phyloP scores from a whole-genome alignment of 2,888 invertebrate genomes.

The Pyrrhia umbra region DNA sequence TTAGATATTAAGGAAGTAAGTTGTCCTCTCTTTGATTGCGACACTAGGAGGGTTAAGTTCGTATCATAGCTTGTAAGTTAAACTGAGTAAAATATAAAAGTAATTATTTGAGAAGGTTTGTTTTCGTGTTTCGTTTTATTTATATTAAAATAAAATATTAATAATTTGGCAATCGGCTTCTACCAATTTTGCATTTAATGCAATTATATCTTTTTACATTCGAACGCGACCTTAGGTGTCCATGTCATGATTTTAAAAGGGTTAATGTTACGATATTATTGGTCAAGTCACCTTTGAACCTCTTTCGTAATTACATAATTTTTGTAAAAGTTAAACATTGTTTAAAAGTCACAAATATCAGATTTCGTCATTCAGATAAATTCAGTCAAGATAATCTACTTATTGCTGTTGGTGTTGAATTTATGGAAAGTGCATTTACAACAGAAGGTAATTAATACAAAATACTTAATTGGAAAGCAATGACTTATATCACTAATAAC shows the following conservation, averaged over 20 bases:
- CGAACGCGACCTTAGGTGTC: constrained; percentile 10
- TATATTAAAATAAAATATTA: not conserved
- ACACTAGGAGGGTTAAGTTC: too few relatives aligned
- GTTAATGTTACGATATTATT: constrained; percentile 15
- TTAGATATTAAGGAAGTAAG: too few relatives aligned
- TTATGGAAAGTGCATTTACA: constrained; percentile 20
- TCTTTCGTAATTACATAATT: constrained; percentile 31
- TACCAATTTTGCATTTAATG: not conserved
- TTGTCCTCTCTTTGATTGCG: too few relatives aligned
- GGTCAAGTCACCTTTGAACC: constrained; percentile 44
- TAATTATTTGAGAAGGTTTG: not conserved
- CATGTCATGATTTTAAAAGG: constrained; percentile 5
- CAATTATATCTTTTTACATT: not conserved
- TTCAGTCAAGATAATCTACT: constrained; percentile 41
- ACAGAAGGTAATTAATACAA: constrained; percentile 1
- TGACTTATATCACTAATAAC: too few relatives aligned
- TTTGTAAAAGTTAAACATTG: constrained; percentile 32
- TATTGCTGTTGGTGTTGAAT: constrained; percentile 20
- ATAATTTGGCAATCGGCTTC: not conserved
- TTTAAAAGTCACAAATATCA: constrained; percentile 44
- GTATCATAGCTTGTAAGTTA: too few relatives aligned
- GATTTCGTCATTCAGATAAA: constrained; percentile 40
- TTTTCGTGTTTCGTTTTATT: not conserved
- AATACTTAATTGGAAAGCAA: not conserved
- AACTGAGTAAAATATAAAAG: too few relatives aligned